Evolutionary conservation across 2,113 vertebrate genomes (phyloP).

Genomic region (Podocnemis expansa): DNA sequence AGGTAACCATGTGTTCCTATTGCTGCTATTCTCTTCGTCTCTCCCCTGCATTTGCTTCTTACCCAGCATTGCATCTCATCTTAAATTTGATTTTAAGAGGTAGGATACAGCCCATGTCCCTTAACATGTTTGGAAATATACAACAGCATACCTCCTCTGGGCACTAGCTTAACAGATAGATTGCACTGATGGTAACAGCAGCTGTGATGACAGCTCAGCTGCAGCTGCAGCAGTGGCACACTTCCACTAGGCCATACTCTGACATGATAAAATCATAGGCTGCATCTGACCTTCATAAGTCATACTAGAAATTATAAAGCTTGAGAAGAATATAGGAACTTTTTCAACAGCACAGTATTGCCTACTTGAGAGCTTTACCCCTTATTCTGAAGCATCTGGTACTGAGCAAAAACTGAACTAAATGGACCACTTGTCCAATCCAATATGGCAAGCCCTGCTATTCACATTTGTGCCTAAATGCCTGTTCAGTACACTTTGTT

Average conservation of each 20-base stretch:
- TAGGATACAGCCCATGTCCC: rapidly evolving
- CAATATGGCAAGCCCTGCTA: background rate
- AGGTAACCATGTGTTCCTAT: rapidly evolving
- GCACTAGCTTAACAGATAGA: background rate
- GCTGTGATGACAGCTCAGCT: background rate
- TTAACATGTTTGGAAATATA: background rate
- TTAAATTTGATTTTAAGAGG: background rate
- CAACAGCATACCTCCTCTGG: background rate
- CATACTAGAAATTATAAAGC: background rate
- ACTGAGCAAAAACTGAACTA: background rate
- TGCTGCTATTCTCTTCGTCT: background rate
- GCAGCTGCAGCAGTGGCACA: background rate
- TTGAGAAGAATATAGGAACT: background rate
- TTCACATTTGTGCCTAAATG: background rate
- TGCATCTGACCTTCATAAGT: background rate
- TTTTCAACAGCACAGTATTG: rapidly evolving
- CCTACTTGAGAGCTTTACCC: background rate
- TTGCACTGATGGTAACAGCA: background rate
- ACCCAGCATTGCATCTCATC: background rate
- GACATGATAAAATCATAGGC: background rate
- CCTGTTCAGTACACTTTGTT: background rate
- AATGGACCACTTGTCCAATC: background rate
- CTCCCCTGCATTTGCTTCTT: background rate
- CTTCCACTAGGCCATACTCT: background rate
- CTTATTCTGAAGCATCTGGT: background rate